These are phyloP conservation scores for Mirza zaza DNA, from an alignment of 2,113 vertebrate genomes.

Conservation along the genomic window DNA sequence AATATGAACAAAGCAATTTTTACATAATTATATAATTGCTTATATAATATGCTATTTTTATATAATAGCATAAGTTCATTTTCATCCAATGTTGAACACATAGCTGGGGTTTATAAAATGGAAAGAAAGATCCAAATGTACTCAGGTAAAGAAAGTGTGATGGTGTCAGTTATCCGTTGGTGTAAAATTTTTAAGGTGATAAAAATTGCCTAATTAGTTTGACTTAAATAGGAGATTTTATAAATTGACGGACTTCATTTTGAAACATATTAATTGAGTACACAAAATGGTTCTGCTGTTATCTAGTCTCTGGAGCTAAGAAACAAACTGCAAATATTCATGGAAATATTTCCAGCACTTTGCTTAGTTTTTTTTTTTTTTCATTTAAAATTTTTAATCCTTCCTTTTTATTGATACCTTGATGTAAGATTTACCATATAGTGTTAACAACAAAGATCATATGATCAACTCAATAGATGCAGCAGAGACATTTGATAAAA, in stretches of 20 bases:
- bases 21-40: too few relatives aligned
- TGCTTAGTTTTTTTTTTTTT: too few relatives aligned
- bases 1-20: neutral
- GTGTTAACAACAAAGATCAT: too few relatives aligned
- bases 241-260: neutral
- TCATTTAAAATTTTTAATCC: neutral
- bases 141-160: neutral
- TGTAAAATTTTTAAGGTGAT: neutral
- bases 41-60: too few relatives aligned
- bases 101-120: neutral
- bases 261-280: neutral
- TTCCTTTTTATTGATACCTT: neutral
- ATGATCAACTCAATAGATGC: too few relatives aligned
- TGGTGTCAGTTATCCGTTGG: neutral
- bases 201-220: neutral
- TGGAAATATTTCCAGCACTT: neutral
- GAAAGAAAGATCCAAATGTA: neutral
- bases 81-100: neutral
- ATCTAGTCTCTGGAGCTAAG: neutral
- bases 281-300: neutral
- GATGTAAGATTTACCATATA: neutral
- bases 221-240: neutral
- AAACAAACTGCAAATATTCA: neutral
- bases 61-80: neutral
- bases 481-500: too few relatives aligned